Base-by-base conservation (phyloP, 2,888 invertebrate species). In the Cephus spinipes region DNA sequence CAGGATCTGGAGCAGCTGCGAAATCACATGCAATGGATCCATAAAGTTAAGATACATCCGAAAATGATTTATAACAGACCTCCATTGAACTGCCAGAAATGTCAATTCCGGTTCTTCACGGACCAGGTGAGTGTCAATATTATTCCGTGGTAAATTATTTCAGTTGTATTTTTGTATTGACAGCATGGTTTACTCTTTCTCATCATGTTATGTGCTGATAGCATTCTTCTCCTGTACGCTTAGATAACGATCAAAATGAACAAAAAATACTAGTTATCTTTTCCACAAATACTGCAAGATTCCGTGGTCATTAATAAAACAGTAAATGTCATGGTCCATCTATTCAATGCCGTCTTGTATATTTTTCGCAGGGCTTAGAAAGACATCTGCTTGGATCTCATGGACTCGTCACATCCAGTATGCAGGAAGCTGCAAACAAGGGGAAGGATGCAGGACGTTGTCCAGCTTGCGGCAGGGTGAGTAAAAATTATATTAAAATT, bases 1-100 rank as follows among this genome's bases (percentile, higher is more conserved):
- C 80, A 93, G 93, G 98, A 98, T 92, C 93, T 98, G 88, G 98
- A 98, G 88, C 98, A 98, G 90, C 92, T 98, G 82, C 94, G 98
- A 82, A 98, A 98, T 91, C 98, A 98, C 90, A 98, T 98, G 97
- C 98, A 98, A 90, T 98, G 98, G 97, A 98, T 98, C 91, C 98
- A 98, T 92, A 98, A 98, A 94, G 97, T 98, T 85, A 98, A 98
- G 92, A 98, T 98, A 88, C 98, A 98, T 92, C 97, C 98, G 78
- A 98, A 97, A 93, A 98, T 98, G 98, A 97, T 98, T 86, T 97
- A 97, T 92, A 98, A 97, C 92, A 94, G 96, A 92, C 98, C 98
- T 79, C 98, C 98, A 74, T 93, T 98, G 83, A 98, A 97, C 92
- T 98, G 98, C 92, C 98, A 98, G 92, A 98, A 98, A 92, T 98